phyloP scores from a whole-genome alignment of 2,888 invertebrate species.

The Vesta saturnalis region DNA sequence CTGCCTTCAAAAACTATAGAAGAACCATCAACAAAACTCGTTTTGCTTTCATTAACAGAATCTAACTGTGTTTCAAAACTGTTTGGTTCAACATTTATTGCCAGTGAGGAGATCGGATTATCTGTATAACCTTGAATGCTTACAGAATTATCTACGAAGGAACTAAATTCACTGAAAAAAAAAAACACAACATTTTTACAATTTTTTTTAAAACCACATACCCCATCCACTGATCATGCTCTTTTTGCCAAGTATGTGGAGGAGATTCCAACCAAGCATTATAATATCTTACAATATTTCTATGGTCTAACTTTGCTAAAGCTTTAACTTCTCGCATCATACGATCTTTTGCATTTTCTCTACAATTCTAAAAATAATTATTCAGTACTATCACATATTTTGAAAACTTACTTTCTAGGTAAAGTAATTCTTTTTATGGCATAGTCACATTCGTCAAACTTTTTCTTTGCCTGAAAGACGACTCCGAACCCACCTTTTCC shows the following conservation, averaged over 20 bases:
- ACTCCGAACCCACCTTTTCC: constrained; percentile 96
- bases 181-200: no score
- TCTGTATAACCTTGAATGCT: neutral
- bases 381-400: no score
- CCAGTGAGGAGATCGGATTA: constrained; percentile 5
- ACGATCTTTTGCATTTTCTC: constrained; percentile 82
- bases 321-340: constrained; percentile 96
- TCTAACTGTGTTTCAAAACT: neutral
- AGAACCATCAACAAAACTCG: constrained; percentile 53
- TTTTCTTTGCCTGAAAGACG: constrained; percentile 94
- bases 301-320: constrained; percentile 93
- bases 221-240: constrained; percentile 72
- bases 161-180: constrained; percentile 23
- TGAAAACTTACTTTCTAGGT: constrained; percentile 71
- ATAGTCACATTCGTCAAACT: constrained; percentile 92
- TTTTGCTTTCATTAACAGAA: neutral
- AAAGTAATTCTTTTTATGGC: constrained; percentile 94
- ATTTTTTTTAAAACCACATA: no score
- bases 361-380: constrained; percentile 53
- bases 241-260: constrained; percentile 87
- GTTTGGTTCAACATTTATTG: constrained; percentile 19
- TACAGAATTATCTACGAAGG: constrained; percentile 10
- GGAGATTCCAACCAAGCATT: constrained; percentile 96
- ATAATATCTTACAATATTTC: constrained; percentile 94
- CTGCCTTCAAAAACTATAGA: constrained; percentile 49